A percentile compares a stretch with the other conserved stretches of the same genome.
Evolutionary conservation across 1,140 invertebrate species (phyloP).

Genomic region (Cherax destructor): DNA sequence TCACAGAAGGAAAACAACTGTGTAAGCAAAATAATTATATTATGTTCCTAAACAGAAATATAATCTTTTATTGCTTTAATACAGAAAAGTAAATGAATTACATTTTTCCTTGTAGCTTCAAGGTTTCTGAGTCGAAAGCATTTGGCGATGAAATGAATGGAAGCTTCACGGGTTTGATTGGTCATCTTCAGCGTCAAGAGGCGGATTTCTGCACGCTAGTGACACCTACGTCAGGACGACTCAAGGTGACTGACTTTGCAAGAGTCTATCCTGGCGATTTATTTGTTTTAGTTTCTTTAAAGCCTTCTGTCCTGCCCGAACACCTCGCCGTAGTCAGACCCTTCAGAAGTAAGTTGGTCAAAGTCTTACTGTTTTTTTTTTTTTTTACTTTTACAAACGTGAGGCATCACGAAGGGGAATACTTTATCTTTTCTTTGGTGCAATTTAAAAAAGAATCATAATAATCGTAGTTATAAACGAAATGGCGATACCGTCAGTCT

Average conservation of each 20-base stretch:
- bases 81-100: too few relatives aligned
- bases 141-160: background rate
- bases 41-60: too few relatives aligned
- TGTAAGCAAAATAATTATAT: too few relatives aligned
- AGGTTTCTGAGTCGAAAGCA: too few relatives aligned
- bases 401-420: background rate
- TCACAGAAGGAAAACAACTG: too few relatives aligned
- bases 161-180: constrained; percentile 8
- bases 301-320: background rate
- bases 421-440: background rate
- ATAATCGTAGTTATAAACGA: background rate
- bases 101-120: too few relatives aligned
- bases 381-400: background rate
- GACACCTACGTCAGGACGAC: constrained; percentile 7
- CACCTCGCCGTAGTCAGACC: constrained; percentile 14
- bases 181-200: constrained; percentile 22
- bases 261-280: constrained; percentile 9
- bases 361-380: background rate
- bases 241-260: background rate
- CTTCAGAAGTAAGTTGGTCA: constrained; percentile 4
- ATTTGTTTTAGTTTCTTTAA: background rate
- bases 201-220: constrained; percentile 13
- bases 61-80: too few relatives aligned
- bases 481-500: too few relatives aligned
- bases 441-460: background rate